Percentiles rank a stretch among this genome's conserved stretches.
phyloP scores from a whole-genome alignment of 2,888 invertebrate species.

The Drosophila stalkeri region DNA sequence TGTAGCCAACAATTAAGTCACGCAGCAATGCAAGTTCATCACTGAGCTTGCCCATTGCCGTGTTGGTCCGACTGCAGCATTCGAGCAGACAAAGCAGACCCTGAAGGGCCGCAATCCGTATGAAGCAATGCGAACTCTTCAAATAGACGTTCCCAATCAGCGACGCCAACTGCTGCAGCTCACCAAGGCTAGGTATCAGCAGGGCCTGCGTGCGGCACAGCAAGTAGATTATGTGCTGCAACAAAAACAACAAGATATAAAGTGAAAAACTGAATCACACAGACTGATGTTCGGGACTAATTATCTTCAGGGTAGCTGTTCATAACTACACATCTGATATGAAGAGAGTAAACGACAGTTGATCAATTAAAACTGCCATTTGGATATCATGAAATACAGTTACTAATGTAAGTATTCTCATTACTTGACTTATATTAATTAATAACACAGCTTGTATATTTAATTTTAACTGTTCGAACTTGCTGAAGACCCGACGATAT shows the following conservation, averaged over 20 bases:
- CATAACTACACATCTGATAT: not conserved
- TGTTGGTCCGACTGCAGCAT: constrained; percentile 85
- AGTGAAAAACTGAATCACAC: not conserved
- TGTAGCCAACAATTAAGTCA: constrained; percentile 84
- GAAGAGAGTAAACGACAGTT: not conserved
- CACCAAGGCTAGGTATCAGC: constrained; percentile 83
- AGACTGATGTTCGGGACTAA: not conserved
- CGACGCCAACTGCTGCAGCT: constrained; percentile 83
- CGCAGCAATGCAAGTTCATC: constrained; percentile 84
- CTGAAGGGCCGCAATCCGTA: constrained; percentile 84
- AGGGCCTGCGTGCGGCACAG: constrained; percentile 85
- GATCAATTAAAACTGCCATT: not conserved
- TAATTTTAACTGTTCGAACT: too few species aligned
- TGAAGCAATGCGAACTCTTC: constrained; percentile 85
- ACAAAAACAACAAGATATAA: constrained; percentile 14
- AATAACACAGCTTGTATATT: too few species aligned
- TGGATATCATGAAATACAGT: too few species aligned
- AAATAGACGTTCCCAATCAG: constrained; percentile 84
- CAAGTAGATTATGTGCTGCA: constrained; percentile 85
- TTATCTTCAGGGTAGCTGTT: not conserved
- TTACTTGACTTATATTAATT: too few species aligned
- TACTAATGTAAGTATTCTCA: too few species aligned
- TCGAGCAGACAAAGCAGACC: constrained; percentile 85
- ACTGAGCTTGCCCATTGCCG: constrained; percentile 85
- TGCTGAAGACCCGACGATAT: too few species aligned